Evolutionary conservation across 1,140 invertebrate genomes (phyloP).

Genomic region (Augochlora pura): DNA sequence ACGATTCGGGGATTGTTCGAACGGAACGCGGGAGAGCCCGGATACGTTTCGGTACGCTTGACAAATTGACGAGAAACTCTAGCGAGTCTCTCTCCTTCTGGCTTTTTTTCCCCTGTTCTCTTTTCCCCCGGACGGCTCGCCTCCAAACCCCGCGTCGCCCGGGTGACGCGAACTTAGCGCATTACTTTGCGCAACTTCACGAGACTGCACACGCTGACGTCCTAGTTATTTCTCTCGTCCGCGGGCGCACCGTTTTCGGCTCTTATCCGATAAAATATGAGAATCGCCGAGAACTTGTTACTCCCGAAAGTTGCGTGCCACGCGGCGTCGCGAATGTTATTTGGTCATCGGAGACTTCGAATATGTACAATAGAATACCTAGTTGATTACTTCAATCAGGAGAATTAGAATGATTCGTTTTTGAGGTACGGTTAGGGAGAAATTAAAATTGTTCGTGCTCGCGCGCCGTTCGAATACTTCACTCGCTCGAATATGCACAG

Average conservation of each 20-base stretch:
- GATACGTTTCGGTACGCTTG: conserved; percentile 60
- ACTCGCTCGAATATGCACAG: too few species aligned
- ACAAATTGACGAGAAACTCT: conserved; percentile 60
- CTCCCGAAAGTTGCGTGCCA: conserved; percentile 4
- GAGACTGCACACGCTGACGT: conserved; percentile 14
- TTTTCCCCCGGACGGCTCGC: not conserved
- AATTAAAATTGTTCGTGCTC: too few species aligned
- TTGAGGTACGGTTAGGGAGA: too few species aligned
- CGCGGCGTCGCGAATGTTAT: not conserved
- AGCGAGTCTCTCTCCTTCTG: conserved; percentile 25
- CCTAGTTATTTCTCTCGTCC: conserved; percentile 39
- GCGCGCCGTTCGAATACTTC: too few species aligned
- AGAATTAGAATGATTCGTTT: too few species aligned
- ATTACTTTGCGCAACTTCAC: conserved; percentile 45
- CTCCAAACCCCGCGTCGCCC: not conserved
- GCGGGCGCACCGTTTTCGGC: conserved; percentile 16
- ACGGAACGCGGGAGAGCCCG: conserved; percentile 38
- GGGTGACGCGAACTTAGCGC: conserved; percentile 29
- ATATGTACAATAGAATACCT: not conserved
- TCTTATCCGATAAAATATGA: conserved; percentile 9
- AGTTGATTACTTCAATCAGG: too few species aligned
- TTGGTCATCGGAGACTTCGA: too few species aligned
- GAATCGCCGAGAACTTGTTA: conserved; percentile 17
- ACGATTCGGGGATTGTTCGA: conserved; percentile 51
- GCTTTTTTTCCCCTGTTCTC: too few species aligned